These are phyloP conservation scores for Agrochola circellaris DNA, from an alignment of 2,888 invertebrate species.

Conservation along the genomic window DNA sequence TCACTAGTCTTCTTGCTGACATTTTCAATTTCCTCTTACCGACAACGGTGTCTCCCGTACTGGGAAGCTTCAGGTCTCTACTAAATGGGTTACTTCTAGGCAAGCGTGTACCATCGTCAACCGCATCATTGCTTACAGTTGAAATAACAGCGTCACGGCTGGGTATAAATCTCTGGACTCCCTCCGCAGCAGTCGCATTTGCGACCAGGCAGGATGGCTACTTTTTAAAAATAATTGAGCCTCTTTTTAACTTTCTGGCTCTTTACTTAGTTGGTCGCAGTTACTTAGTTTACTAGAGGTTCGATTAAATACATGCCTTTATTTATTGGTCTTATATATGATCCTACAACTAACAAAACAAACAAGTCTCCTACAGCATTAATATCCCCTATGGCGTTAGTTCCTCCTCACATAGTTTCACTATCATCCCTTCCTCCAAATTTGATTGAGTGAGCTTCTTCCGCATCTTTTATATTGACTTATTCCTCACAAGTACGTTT, in stretches of 20 bases:
- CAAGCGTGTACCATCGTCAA: background rate
- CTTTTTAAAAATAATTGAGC: background rate
- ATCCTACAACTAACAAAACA: background rate
- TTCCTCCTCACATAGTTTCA: background rate
- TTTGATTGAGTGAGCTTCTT: constrained; percentile 33
- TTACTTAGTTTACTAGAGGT: no score
- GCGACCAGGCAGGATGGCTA: no score
- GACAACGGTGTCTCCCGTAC: background rate
- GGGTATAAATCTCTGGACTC: no score
- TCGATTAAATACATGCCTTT: background rate
- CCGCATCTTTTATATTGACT: constrained; percentile 16
- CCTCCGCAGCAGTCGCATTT: no score
- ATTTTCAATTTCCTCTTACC: background rate
- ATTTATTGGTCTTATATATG: background rate
- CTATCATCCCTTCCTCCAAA: background rate
- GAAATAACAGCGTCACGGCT: no score
- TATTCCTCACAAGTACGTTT: constrained; percentile 23
- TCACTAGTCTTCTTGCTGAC: background rate
- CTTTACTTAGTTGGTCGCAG: background rate
- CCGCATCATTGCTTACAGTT: background rate
- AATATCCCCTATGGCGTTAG: background rate
- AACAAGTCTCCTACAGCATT: background rate
- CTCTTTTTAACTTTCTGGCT: no score
- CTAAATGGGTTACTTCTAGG: background rate
- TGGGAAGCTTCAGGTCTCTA: background rate